These are phyloP conservation scores for Tryphoninae sp. DNA, from an alignment of 2,888 invertebrate genomes.

Conservation along the genomic window DNA sequence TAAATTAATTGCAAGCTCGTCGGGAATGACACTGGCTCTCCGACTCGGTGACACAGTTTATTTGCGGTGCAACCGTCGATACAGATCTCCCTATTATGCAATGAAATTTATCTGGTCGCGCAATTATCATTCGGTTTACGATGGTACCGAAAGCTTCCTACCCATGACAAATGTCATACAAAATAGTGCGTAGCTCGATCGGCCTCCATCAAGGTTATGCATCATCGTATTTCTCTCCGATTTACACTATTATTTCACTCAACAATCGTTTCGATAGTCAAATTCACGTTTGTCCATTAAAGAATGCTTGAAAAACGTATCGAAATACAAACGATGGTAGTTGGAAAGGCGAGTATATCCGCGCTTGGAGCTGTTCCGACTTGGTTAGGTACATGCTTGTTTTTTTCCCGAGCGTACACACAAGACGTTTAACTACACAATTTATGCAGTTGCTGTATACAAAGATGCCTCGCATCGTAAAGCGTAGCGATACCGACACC, in stretches of 20 bases:
- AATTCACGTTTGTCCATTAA: neutral
- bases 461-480: neutral
- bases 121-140: neutral
- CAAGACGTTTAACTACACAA: neutral
- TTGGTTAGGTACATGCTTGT: slow-evolving; percentile 14
- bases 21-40: slow-evolving; percentile 37
- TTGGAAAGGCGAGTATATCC: neutral
- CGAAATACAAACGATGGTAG: neutral
- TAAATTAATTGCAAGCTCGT: slow-evolving; percentile 64
- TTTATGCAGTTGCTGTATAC: neutral
- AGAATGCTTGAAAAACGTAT: neutral
- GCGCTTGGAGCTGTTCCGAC: neutral
- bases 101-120: slow-evolving; percentile 32
- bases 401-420: neutral
- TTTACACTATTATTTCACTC: neutral
- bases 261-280: neutral
- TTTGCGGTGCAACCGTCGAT: slow-evolving; percentile 3
- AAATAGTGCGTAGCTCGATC: neutral
- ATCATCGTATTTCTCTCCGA: neutral
- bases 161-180: neutral
- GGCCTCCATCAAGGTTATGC: slow-evolving; percentile 27
- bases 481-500: neutral
- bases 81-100: slow-evolving; percentile 43
- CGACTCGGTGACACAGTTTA: slow-evolving; percentile 49
- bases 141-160: slow-evolving; percentile 2